These are phyloP conservation scores for Hydroisotoma schaefferi DNA, from an alignment of 2,888 invertebrate genomes.

Conservation along the genomic window DNA sequence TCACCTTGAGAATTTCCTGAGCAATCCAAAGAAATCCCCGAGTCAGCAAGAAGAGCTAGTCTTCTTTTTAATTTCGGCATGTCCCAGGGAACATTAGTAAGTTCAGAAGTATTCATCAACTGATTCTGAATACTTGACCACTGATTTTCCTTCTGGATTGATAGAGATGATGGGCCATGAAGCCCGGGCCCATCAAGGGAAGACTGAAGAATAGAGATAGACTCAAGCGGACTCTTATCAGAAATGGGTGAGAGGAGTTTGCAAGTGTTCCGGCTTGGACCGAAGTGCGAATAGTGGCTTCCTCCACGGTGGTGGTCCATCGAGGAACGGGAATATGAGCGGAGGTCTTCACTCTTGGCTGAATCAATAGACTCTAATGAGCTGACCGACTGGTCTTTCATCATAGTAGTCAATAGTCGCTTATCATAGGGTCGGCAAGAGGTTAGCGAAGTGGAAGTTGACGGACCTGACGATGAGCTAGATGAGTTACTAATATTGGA, in stretches of 20 bases:
- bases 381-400: conserved; percentile 46
- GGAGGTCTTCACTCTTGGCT: conserved; percentile 44
- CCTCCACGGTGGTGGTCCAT: conserved; percentile 5
- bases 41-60: conserved; percentile 61
- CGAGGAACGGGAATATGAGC: conserved; percentile 24
- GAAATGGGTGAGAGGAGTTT: conserved; percentile 47
- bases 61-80: conserved; percentile 83
- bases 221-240: conserved; percentile 48
- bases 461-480: conserved; percentile 25
- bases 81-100: conserved; percentile 80
- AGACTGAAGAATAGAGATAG: conserved; percentile 16
- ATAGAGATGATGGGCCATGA: background rate
- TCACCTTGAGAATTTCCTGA: conserved; percentile 28
- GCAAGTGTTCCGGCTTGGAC: conserved; percentile 19
- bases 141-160: conserved; percentile 7
- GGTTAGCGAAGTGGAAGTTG: conserved; percentile 25
- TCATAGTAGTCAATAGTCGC: conserved; percentile 25
- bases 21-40: conserved; percentile 47
- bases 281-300: conserved; percentile 11
- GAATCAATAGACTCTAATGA: conserved; percentile 48
- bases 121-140: conserved; percentile 10
- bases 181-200: conserved; percentile 9
- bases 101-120: conserved; percentile 55
- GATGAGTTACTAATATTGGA: conserved; percentile 16
- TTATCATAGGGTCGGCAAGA: conserved; percentile 28